Conservation (phyloP, 2,888 invertebrate species). For the Tenthredo mesomela region DNA sequence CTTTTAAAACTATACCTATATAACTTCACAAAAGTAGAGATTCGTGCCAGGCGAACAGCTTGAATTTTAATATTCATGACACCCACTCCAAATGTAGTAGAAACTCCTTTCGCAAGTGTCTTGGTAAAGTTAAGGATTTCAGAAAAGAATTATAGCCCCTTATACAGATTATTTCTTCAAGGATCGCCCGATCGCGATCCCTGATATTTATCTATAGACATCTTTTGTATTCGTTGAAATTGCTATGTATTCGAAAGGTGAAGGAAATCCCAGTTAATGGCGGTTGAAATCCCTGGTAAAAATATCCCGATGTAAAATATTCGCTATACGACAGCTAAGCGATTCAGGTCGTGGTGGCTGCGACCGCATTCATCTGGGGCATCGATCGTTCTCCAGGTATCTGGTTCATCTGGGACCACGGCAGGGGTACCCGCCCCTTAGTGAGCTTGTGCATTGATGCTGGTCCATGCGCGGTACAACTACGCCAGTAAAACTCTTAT, state of each 20-base stretch:
- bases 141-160: not conserved
- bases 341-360: conserved; percentile 42
- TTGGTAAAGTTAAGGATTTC: not conserved
- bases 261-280: not conserved
- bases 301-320: not conserved
- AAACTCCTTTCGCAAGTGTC: not conserved
- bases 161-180: not conserved
- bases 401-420: conserved; percentile 42
- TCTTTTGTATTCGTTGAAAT: not conserved
- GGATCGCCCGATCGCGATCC: not conserved
- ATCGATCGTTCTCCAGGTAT: conserved; percentile 50
- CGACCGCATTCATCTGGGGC: conserved; percentile 44
- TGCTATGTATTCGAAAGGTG: not conserved
- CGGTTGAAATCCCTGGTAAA: not conserved
- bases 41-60: conserved; percentile 5
- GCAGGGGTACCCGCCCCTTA: conserved; percentile 32
- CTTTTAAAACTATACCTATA: conserved; percentile 25
- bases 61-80: conserved; percentile 18
- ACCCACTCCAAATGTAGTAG: not conserved
- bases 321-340: conserved; percentile 9
- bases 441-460: conserved; percentile 19
- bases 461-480: conserved; percentile 27
- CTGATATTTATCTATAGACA: not conserved
- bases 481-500: conserved; percentile 22
- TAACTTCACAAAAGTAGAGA: not conserved